Conservation (phyloP, 2,888 invertebrate species). For the Ischnura elegans region DNA sequence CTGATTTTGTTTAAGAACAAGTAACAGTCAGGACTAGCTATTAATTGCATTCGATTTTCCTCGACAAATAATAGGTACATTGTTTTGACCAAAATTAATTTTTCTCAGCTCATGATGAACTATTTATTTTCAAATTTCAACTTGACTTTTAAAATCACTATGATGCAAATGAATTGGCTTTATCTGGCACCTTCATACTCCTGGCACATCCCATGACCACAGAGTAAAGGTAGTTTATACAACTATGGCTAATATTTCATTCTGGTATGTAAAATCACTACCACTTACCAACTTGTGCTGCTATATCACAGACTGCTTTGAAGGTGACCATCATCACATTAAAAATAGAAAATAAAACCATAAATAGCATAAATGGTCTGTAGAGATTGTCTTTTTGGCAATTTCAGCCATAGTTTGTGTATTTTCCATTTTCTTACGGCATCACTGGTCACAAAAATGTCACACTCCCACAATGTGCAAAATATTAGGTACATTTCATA, state of each 20-base stretch:
- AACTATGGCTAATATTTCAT: conserved; percentile 19
- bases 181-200: background rate
- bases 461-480: conserved; percentile 50
- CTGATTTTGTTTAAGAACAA: conserved; percentile 45
- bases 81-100: conserved; percentile 1
- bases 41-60: conserved; percentile 43
- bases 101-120: background rate
- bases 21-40: conserved; percentile 48
- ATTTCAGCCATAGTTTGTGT: background rate
- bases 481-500: conserved; percentile 59
- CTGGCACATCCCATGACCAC: conserved; percentile 39
- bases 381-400: conserved; percentile 14
- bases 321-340: conserved; percentile 58
- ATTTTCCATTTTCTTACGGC: background rate
- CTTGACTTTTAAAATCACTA: conserved; percentile 18
- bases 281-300: conserved; percentile 63
- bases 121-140: conserved; percentile 9
- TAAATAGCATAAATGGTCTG: conserved; percentile 45
- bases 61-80: background rate
- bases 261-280: conserved; percentile 38
- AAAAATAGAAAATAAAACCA: conserved; percentile 57
- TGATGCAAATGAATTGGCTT: conserved; percentile 3
- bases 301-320: conserved; percentile 66
- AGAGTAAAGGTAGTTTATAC: background rate
- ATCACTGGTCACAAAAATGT: conserved; percentile 49